These are phyloP conservation scores for Megathymus violae DNA, from an alignment of 1,140 invertebrate species.

Conservation along the genomic window DNA sequence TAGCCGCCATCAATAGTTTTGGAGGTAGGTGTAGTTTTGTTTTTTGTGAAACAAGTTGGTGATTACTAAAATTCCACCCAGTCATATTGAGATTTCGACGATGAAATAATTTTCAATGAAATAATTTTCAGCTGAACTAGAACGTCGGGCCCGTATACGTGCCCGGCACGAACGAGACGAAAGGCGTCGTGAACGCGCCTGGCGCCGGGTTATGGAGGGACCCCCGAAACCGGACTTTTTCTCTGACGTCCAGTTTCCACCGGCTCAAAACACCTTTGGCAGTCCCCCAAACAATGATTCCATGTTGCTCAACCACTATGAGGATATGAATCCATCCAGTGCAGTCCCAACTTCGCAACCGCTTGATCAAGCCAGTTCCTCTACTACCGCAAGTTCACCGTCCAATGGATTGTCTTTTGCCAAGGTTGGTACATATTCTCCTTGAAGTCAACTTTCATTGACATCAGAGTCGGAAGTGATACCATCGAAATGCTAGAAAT, in stretches of 20 bases:
- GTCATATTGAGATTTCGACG: no score
- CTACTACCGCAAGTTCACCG: conserved; percentile 43
- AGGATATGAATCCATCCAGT: conserved; percentile 5
- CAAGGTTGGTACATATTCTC: conserved; percentile 74
- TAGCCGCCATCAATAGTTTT: conserved; percentile 87
- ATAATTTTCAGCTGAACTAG: conserved; percentile 59
- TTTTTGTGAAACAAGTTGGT: no score
- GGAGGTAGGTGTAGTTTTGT: conserved; percentile 81
- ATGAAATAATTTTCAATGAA: not conserved
- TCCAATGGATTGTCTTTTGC: conserved; percentile 84
- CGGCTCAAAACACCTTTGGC: conserved; percentile 49
- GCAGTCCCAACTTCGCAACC: conserved; percentile 4
- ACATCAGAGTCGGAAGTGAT: no score
- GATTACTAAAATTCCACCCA: no score
- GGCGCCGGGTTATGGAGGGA: conserved; percentile 63
- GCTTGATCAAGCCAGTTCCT: conserved; percentile 38
- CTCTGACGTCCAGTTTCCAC: conserved; percentile 63
- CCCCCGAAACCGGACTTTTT: conserved; percentile 68
- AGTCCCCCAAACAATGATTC: conserved; percentile 45
- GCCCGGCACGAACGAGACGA: conserved; percentile 66
- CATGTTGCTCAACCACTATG: conserved; percentile 7
- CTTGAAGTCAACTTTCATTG: no score
- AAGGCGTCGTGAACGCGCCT: conserved; percentile 65
- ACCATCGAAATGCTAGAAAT: no score
- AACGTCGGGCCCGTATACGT: conserved; percentile 60